Evolutionary conservation across 2,888 invertebrate species (phyloP).

Genomic region (Protodeltote pygarga): DNA sequence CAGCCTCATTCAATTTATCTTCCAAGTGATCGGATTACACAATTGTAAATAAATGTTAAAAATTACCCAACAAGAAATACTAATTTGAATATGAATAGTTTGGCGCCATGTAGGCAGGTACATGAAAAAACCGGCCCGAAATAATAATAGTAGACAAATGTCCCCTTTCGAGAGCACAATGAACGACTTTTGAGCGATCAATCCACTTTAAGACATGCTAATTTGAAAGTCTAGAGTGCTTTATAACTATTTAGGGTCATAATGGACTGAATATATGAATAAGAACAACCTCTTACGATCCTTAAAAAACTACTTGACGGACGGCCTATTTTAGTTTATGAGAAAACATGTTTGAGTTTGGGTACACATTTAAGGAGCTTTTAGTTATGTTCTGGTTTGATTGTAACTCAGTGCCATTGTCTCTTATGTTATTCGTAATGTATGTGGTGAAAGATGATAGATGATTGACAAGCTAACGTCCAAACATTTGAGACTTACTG

Average conservation of each 20-base stretch:
- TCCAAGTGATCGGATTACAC: conserved; percentile 74
- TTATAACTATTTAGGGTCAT: conserved; percentile 63
- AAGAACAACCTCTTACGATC: conserved; percentile 40
- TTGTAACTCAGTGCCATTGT: conserved; percentile 4
- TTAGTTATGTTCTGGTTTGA: conserved; percentile 6
- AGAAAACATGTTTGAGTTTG: conserved; percentile 32
- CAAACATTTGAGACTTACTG: conserved; percentile 21
- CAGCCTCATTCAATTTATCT: conserved; percentile 69
- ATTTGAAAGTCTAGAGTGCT: conserved; percentile 77
- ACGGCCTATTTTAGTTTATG: conserved; percentile 20
- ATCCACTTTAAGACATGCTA: conserved; percentile 80
- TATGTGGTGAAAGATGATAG: neutral
- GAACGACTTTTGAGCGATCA: conserved; percentile 76
- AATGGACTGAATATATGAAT: conserved; percentile 66
- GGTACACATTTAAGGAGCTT: conserved; percentile 7
- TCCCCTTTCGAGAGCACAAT: conserved; percentile 79
- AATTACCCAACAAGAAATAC: conserved; percentile 81
- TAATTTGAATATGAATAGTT: conserved; percentile 85
- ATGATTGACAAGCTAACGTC: conserved; percentile 16
- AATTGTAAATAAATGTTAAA: conserved; percentile 82
- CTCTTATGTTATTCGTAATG: neutral
- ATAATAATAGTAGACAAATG: conserved; percentile 84
- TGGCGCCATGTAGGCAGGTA: conserved; percentile 85
- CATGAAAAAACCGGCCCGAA: conserved; percentile 83
- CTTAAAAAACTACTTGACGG: conserved; percentile 26